These are phyloP conservation scores for Petrocephalus schoutedeni DNA, from an alignment of 2,797 vertebrate genomes.

Conservation along the genomic window DNA sequence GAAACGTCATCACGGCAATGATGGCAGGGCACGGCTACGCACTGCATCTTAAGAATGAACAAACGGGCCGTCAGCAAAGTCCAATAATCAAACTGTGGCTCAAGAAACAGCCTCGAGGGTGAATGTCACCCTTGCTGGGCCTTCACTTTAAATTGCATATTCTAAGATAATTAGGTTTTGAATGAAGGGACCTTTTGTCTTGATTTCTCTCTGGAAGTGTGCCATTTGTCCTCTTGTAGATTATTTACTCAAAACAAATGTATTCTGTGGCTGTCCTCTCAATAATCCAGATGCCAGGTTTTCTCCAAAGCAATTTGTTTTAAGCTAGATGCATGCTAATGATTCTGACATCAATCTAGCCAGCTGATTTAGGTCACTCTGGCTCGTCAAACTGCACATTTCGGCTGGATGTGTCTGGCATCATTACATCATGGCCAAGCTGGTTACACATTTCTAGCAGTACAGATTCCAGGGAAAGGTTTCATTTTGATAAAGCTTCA, in stretches of 20 bases:
- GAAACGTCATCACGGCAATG: background rate
- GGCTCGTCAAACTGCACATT: conserved; percentile 18
- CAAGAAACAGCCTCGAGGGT: background rate
- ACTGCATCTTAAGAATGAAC: background rate
- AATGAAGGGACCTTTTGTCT: conserved; percentile 15
- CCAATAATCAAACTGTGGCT: conserved; percentile 6
- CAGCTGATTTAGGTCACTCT: conserved; percentile 21
- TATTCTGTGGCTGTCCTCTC: background rate
- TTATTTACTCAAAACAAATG: conserved; percentile 14
- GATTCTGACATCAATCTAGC: conserved; percentile 26
- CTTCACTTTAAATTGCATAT: background rate
- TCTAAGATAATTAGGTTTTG: conserved; percentile 20
- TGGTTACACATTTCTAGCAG: conserved; percentile 1
- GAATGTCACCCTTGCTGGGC: background rate
- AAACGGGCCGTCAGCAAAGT: background rate
- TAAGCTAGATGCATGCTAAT: conserved; percentile 24
- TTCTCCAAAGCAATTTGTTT: conserved; percentile 18
- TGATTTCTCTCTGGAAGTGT: conserved; percentile 7
- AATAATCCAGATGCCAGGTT: background rate
- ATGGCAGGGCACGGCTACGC: background rate
- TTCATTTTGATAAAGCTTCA: background rate
- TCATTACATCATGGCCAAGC: conserved; percentile 11
- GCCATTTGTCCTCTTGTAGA: conserved; percentile 11
- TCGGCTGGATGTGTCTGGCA: conserved; percentile 14
- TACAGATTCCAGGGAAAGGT: background rate